Evolutionary conservation across 2,888 invertebrate genomes (phyloP).

Genomic region (Leucania comma): DNA sequence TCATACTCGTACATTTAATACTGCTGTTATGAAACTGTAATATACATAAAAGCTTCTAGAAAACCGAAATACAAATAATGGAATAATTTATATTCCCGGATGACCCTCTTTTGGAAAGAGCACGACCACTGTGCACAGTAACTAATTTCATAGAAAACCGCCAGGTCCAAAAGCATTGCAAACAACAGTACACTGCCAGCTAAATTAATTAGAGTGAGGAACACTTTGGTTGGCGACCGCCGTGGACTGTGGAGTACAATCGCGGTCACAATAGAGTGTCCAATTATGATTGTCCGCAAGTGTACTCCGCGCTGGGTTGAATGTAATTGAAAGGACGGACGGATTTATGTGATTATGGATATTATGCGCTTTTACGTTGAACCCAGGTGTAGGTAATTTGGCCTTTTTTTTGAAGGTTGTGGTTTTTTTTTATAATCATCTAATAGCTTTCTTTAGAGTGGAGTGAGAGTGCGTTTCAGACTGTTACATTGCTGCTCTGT

Average conservation of each 20-base stretch:
- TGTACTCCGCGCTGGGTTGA: constrained; percentile 27
- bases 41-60: neutral
- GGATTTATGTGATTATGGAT: neutral
- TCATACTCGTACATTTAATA: no score
- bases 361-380: neutral
- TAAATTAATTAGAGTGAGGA: constrained; percentile 43
- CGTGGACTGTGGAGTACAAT: constrained; percentile 35
- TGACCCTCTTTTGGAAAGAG: neutral
- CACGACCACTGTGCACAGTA: neutral
- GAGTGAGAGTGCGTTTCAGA: no score
- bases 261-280: constrained; percentile 32
- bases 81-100: neutral
- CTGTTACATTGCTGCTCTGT: no score
- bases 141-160: constrained; percentile 3
- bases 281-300: constrained; percentile 51
- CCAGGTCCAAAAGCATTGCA: constrained; percentile 4
- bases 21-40: neutral
- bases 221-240: constrained; percentile 24
- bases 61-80: neutral
- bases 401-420: no score
- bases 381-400: neutral
- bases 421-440: no score
- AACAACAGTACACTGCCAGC: constrained; percentile 25
- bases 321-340: constrained; percentile 8
- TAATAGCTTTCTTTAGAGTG: no score